A percentile compares a stretch with the other conserved stretches of the same genome.
phyloP scores from a whole-genome alignment of 30 jellyfish, hydroid and myxozoan genomes.

The Aurelia aurita region DNA sequence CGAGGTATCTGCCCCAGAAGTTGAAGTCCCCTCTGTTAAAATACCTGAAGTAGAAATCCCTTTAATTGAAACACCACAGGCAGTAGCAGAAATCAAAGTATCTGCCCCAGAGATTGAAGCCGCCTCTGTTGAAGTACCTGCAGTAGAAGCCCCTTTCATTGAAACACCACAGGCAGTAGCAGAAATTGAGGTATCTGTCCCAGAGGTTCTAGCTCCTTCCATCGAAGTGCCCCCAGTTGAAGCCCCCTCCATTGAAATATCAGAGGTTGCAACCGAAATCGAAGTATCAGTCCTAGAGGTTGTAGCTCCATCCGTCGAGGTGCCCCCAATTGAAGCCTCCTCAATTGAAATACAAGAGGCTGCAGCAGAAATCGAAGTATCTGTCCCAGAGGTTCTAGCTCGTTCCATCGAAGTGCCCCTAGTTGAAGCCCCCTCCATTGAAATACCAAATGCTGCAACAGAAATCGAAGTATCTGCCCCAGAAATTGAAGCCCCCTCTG shows the following conservation, averaged over 20 bases:
- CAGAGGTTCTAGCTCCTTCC: background rate
- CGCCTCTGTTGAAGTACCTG: too few species aligned
- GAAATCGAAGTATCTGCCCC: background rate
- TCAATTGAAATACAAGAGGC: too few species aligned
- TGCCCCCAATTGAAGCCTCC: too few species aligned
- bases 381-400: constrained; percentile 3
- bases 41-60: background rate
- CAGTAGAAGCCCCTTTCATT: too few species aligned
- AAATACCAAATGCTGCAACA: background rate
- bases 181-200: background rate
- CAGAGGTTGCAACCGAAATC: too few species aligned
- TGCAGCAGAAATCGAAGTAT: background rate
- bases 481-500: background rate
- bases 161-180: background rate
- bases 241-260: background rate
- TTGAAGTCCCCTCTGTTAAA: background rate
- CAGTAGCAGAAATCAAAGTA: too few species aligned
- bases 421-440: background rate
- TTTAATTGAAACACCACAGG: background rate
- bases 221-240: constrained; percentile 2
- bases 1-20: background rate
- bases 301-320: too few species aligned
- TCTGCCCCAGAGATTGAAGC: too few species aligned
- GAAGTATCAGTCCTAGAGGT: too few species aligned
- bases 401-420: constrained; percentile 10